Evolutionary conservation across 1,140 invertebrate genomes (phyloP).

Genomic region (Leptinotarsa defecta): DNA sequence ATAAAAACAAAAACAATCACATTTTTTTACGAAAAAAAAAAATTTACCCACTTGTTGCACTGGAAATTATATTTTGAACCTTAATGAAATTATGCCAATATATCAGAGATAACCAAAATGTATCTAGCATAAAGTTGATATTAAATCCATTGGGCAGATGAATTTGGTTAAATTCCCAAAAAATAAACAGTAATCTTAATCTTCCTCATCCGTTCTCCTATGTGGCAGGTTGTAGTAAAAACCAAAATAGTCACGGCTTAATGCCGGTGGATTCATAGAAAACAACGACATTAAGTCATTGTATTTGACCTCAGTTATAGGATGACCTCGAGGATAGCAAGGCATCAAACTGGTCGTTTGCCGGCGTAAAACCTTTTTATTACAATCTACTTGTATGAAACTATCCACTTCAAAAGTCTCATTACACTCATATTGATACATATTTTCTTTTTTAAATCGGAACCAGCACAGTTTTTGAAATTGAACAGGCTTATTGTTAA

Average conservation of each 20-base stretch:
- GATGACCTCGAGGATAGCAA: conserved; percentile 13
- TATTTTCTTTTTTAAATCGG: background rate
- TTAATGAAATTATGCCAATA: background rate
- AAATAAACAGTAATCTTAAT: conserved; percentile 3
- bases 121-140: no score
- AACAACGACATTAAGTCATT: conserved; percentile 25
- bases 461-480: conserved; percentile 27
- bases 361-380: background rate
- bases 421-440: conserved; percentile 5
- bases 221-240: conserved; percentile 20
- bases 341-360: conserved; percentile 1
- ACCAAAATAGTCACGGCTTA: conserved; percentile 11
- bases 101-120: background rate
- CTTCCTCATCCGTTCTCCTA: conserved; percentile 7
- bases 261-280: conserved; percentile 17
- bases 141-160: no score
- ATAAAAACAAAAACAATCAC: no score
- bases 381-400: conserved; percentile 18
- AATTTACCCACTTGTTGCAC: background rate
- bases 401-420: conserved; percentile 15
- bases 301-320: conserved; percentile 25
- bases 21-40: background rate
- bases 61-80: background rate
- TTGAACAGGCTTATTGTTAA: conserved; percentile 13
- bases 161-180: background rate